These are phyloP conservation scores for Ecliptopera silaceata DNA, from an alignment of 2,888 invertebrate species.

Conservation along the genomic window DNA sequence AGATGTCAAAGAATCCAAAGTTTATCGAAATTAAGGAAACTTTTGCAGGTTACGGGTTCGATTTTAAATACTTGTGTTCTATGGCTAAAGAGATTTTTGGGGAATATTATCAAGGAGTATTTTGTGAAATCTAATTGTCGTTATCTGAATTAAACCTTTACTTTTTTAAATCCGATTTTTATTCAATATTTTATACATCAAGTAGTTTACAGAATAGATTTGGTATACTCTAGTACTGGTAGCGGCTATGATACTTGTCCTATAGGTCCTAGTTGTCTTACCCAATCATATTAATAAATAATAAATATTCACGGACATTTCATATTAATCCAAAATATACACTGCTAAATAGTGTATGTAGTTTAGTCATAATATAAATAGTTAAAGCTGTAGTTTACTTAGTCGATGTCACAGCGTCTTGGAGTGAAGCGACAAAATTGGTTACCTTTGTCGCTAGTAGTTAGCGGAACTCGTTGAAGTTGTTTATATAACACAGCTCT, in stretches of 20 bases:
- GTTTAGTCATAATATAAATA: background rate
- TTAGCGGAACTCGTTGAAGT: conserved; percentile 64
- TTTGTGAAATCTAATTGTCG: conserved; percentile 44
- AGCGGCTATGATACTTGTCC: no score
- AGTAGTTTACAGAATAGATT: no score
- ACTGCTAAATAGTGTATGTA: background rate
- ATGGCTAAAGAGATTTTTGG: conserved; percentile 46
- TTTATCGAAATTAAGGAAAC: conserved; percentile 44
- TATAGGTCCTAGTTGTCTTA: no score
- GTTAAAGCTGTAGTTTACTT: conserved; percentile 20
- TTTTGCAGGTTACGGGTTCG: conserved; percentile 48
- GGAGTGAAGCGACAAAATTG: conserved; percentile 46
- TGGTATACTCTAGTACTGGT: no score
- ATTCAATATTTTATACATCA: no score
- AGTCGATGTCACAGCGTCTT: conserved; percentile 37
- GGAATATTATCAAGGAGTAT: conserved; percentile 44
- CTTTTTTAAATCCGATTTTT: no score
- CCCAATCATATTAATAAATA: no score
- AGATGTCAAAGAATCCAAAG: conserved; percentile 46
- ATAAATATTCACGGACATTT: no score
- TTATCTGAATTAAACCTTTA: conserved; percentile 12
- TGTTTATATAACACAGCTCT: conserved; percentile 61
- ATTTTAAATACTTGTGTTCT: conserved; percentile 45
- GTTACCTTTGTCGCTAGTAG: conserved; percentile 58
- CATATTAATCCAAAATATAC: no score